A percentile compares a stretch with the other conserved stretches of the same genome.
phyloP scores from a whole-genome alignment of 2,888 invertebrate species.

The Zaprionus bogoriensis region DNA sequence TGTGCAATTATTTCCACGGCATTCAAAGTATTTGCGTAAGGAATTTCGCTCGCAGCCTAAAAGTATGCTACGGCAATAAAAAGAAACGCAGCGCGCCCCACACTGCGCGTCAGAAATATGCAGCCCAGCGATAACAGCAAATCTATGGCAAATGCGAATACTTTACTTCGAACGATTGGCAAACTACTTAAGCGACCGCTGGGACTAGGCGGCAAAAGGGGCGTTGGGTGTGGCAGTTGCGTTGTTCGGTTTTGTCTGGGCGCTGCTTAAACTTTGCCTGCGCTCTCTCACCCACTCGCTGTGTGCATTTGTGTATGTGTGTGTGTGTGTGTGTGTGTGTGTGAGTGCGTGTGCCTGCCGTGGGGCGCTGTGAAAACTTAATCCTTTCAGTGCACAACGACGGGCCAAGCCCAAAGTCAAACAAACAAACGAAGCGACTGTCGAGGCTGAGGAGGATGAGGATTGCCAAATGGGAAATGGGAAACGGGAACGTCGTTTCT shows the following conservation, averaged over 20 bases:
- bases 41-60: constrained; percentile 48
- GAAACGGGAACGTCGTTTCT: too few species aligned
- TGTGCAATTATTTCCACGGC: constrained; percentile 19
- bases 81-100: constrained; percentile 37
- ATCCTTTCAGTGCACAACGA: constrained; percentile 63
- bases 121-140: constrained; percentile 59
- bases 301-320: not conserved
- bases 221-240: not conserved
- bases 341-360: constrained; percentile 25
- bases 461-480: not conserved
- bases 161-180: constrained; percentile 51
- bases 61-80: constrained; percentile 68
- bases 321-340: not conserved
- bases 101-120: constrained; percentile 48
- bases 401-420: constrained; percentile 72
- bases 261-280: constrained; percentile 51
- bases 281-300: not conserved
- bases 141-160: constrained; percentile 56
- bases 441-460: not conserved
- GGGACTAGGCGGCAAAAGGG: not conserved
- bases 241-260: constrained; percentile 15
- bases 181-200: constrained; percentile 40
- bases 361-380: constrained; percentile 60
- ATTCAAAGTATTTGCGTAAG: constrained; percentile 20
- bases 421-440: constrained; percentile 63